phyloP scores from a whole-genome alignment of 1,140 invertebrate species.

The Drosophila burlai region DNA sequence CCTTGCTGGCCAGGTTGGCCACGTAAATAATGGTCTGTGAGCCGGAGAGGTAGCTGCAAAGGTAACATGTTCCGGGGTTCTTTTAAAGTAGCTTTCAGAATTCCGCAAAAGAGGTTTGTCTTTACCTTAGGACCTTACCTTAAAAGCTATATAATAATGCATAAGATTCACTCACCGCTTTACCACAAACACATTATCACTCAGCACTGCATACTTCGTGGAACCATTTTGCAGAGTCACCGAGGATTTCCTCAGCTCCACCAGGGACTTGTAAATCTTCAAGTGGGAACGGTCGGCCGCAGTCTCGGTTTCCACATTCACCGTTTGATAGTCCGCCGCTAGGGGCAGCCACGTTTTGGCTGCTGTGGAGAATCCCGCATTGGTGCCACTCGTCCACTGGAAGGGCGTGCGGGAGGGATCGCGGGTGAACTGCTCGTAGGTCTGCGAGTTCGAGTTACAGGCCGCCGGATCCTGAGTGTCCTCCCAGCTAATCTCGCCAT shows the following conservation, averaged over 20 bases:
- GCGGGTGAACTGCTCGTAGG: constrained; percentile 86
- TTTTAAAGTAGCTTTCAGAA: neutral
- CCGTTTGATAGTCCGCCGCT: constrained; percentile 86
- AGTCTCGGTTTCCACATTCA: constrained; percentile 85
- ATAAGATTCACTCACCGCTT: constrained; percentile 61
- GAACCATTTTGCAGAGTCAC: constrained; percentile 81
- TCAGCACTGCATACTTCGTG: constrained; percentile 71
- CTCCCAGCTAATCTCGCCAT: constrained; percentile 86
- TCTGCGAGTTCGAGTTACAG: constrained; percentile 86
- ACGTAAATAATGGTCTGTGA: constrained; percentile 40
- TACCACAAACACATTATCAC: constrained; percentile 81
- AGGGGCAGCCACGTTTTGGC: constrained; percentile 89
- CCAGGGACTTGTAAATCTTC: constrained; percentile 73
- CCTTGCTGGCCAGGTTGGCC: constrained; percentile 52
- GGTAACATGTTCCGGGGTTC: neutral
- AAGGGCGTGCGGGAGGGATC: constrained; percentile 91
- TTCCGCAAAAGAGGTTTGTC: neutral
- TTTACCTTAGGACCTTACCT: neutral
- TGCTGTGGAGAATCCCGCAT: constrained; percentile 86
- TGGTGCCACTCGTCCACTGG: constrained; percentile 88
- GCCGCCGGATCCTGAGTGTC: constrained; percentile 86
- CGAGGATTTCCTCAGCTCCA: constrained; percentile 51
- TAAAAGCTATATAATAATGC: neutral
- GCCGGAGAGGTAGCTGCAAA: constrained; percentile 19
- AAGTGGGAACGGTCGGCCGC: constrained; percentile 64